Evolutionary conservation across 2,113 vertebrate species (phyloP), one percentile per base, ranked within the genome.

Genomic region (Takifugu flavidus): DNA sequence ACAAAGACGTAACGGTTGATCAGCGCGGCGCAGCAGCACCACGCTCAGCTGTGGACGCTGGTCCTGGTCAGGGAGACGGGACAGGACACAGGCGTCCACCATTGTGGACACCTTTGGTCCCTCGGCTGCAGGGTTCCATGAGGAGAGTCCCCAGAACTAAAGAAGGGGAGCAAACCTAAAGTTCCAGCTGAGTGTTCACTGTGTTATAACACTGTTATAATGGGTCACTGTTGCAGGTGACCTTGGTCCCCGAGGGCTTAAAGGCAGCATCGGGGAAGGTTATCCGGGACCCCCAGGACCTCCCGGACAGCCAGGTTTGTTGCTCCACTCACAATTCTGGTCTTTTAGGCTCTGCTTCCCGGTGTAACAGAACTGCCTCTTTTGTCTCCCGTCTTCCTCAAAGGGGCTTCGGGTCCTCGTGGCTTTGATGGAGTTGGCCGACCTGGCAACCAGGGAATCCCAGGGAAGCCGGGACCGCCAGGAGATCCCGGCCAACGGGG

Each of bases 211-310:
- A 31, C 5, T 31, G 29, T 31, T 31, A 31, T 31, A 31, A 31
- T 31, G 29, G 29, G 4, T 31, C 29, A 31, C 1, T 6, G 2
- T 31, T 31, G 0, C 53, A 93, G 91, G 91, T 56, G 90, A 93
- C 28, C 74, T 61, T 3, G 91, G 92, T 62, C 56, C 49, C 20
- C 86, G 70, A 69, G 92, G 92, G 6, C 73, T 83, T 12, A 92
- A 92, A 80, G 92, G 92, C 47, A 80, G 54, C 62, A 90, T 90
- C 78, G 91, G 90, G 26, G 91, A 93, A 60, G 78, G 87, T 59
- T 72, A 84, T 34, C 56, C 13, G 14, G 92, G 92, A 68, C 80
- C 84, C 14, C 80, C 87, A 25, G 92, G 91, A 56, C 77, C 78
- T 53, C 81, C 87, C 50, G 92, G 92, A 59, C 88, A 64, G 61